phyloP scores from a whole-genome alignment of 2,113 vertebrate species.

The Rhinogobius similis region DNA sequence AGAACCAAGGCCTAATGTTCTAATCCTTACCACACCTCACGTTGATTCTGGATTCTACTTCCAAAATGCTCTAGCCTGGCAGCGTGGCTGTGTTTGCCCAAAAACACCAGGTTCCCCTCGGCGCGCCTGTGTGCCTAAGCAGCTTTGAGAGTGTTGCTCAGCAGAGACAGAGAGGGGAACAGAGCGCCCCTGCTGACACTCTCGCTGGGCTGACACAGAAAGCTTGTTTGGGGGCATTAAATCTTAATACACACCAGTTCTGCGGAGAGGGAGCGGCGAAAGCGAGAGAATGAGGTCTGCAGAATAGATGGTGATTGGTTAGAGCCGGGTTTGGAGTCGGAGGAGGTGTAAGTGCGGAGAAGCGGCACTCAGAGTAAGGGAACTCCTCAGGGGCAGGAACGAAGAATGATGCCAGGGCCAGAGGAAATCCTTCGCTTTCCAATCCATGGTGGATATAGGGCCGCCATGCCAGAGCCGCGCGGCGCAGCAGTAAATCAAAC shows the following conservation, averaged over 20 bases:
- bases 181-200: constrained; percentile 63
- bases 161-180: constrained; percentile 57
- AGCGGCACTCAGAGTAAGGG: constrained; percentile 23
- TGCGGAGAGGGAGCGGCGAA: constrained; percentile 28
- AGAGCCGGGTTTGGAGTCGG: neutral
- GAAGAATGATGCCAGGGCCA: constrained; percentile 56
- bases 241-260: constrained; percentile 61
- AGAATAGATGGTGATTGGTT: constrained; percentile 20
- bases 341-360: constrained; percentile 21
- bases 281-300: constrained; percentile 37
- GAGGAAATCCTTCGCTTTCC: constrained; percentile 58
- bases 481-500: constrained; percentile 66
- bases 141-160: constrained; percentile 55
- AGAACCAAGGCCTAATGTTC: neutral
- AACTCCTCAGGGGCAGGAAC: constrained; percentile 59
- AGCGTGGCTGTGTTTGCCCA: constrained; percentile 16
- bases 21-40: constrained; percentile 6
- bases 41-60: constrained; percentile 15
- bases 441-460: constrained; percentile 49
- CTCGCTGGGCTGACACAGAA: constrained; percentile 69
- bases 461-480: constrained; percentile 56
- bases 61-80: constrained; percentile 7
- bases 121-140: constrained; percentile 37
- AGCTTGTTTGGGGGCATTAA: constrained; percentile 73
- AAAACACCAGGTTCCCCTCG: constrained; percentile 5